These are phyloP conservation scores for Hybognathus amarus DNA, from an alignment of 2,797 vertebrate genomes.

Conservation along the genomic window DNA sequence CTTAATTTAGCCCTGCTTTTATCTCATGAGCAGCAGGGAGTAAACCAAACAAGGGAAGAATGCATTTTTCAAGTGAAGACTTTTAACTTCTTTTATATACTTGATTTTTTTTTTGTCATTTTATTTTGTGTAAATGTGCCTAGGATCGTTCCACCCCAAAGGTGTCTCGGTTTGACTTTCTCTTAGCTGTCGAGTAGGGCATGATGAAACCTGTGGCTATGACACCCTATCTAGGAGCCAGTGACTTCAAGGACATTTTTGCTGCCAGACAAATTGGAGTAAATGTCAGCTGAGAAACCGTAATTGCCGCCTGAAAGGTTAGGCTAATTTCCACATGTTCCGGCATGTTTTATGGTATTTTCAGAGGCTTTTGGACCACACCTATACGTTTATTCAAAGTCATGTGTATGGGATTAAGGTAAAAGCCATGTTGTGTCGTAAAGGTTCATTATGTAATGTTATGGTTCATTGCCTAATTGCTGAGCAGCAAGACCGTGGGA, in stretches of 20 bases:
- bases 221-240: conserved; percentile 57
- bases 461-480: conserved; percentile 19
- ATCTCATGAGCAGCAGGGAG: conserved; percentile 20
- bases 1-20: conserved; percentile 9
- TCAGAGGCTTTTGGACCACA: conserved; percentile 48
- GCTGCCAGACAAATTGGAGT: conserved; percentile 52
- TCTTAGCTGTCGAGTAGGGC: conserved; percentile 43
- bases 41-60: not conserved
- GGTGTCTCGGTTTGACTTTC: conserved; percentile 42
- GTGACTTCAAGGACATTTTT: conserved; percentile 56
- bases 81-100: not conserved
- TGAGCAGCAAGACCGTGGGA: conserved; percentile 9
- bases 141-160: not conserved
- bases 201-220: conserved; percentile 60
- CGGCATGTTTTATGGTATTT: conserved; percentile 57
- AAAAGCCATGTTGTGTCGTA: conserved; percentile 34
- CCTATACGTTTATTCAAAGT: conserved; percentile 23
- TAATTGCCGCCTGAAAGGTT: conserved; percentile 65
- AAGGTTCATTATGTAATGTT: conserved; percentile 31
- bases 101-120: not conserved
- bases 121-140: conserved; percentile 4
- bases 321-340: conserved; percentile 63
- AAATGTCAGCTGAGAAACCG: conserved; percentile 63
- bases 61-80: conserved; percentile 4
- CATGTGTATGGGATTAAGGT: conserved; percentile 27